Conservation (phyloP, 2,888 invertebrate species). For the Drosophila paranaensis region DNA sequence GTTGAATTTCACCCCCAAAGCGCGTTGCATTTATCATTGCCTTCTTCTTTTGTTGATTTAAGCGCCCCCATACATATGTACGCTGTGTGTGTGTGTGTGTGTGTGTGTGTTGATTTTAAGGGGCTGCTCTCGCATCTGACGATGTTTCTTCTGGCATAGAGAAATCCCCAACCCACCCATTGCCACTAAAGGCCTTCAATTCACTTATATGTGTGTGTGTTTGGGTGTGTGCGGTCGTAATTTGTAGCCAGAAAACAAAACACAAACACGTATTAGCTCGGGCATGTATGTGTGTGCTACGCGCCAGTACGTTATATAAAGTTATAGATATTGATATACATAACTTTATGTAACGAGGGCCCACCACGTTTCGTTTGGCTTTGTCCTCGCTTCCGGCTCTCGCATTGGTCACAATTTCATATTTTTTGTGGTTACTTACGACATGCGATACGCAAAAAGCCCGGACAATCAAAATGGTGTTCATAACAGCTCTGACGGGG, state of each 20-base stretch:
- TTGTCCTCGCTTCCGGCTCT: slow-evolving; percentile 12
- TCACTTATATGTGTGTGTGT: slow-evolving; percentile 37
- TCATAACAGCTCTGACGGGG: slow-evolving; percentile 8
- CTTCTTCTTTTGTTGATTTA: slow-evolving; percentile 71
- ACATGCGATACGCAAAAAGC: slow-evolving; percentile 24
- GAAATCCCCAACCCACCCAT: slow-evolving; percentile 6
- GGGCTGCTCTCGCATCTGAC: slow-evolving; percentile 65
- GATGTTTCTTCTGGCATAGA: slow-evolving; percentile 29
- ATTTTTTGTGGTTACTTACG: slow-evolving; percentile 67
- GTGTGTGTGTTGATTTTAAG: slow-evolving; percentile 43
- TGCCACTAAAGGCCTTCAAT: slow-evolving; percentile 25
- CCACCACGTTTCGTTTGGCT: slow-evolving; percentile 29
- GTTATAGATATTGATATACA: slow-evolving; percentile 77
- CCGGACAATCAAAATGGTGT: slow-evolving; percentile 41
- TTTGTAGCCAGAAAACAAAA: slow-evolving; percentile 54
- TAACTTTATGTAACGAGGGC: slow-evolving; percentile 70
- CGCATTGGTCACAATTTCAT: slow-evolving; percentile 66
- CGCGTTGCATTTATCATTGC: slow-evolving; percentile 59
- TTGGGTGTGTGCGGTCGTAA: slow-evolving; percentile 66
- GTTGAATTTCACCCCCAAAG: slow-evolving; percentile 67
- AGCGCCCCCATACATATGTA: slow-evolving; percentile 45
- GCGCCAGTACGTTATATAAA: slow-evolving; percentile 13
- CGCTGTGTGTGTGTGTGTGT: background rate
- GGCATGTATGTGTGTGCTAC: background rate
- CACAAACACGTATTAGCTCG: slow-evolving; percentile 14